A percentile compares a stretch with the other conserved stretches of the same genome.
phyloP scores from a whole-genome alignment of 30 jellyfish, hydroid and myxozoan species.

The Rhopilema esculentum region DNA sequence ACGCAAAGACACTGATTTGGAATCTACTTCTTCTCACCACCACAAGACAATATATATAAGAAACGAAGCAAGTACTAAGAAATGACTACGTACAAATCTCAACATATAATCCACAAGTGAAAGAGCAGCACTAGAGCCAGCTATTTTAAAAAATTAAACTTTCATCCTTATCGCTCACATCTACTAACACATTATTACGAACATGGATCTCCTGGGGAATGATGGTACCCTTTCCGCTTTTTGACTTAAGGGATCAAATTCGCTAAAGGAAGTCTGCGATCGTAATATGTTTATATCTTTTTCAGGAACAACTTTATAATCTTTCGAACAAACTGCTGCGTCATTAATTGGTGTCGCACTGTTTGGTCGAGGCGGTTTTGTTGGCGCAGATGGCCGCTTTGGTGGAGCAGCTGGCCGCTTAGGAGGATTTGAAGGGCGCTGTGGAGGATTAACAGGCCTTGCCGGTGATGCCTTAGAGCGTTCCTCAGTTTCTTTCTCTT shows the following conservation, averaged over 20 bases:
- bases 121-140: too few species aligned
- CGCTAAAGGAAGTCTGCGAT: conserved; percentile 59
- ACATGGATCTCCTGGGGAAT: too few species aligned
- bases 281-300: conserved; percentile 8
- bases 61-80: too few species aligned
- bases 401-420: conserved; percentile 80
- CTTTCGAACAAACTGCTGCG: background rate
- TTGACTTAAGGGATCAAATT: conserved; percentile 49
- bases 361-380: conserved; percentile 20
- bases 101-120: too few species aligned
- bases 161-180: too few species aligned
- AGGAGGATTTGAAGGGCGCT: conserved; percentile 68
- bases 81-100: too few species aligned
- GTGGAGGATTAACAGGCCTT: conserved; percentile 53
- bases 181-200: too few species aligned
- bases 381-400: conserved; percentile 57
- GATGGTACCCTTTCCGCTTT: conserved; percentile 22
- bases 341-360: conserved; percentile 1
- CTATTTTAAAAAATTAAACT: too few species aligned
- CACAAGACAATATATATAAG: too few species aligned
- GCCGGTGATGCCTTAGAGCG: conserved; percentile 9
- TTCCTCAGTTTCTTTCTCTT: conserved; percentile 20
- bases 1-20: too few species aligned
- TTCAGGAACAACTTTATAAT: conserved; percentile 29
- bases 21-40: too few species aligned